phyloP scores from a whole-genome alignment of 2,113 vertebrate species.

The Eleginops maclovinus region DNA sequence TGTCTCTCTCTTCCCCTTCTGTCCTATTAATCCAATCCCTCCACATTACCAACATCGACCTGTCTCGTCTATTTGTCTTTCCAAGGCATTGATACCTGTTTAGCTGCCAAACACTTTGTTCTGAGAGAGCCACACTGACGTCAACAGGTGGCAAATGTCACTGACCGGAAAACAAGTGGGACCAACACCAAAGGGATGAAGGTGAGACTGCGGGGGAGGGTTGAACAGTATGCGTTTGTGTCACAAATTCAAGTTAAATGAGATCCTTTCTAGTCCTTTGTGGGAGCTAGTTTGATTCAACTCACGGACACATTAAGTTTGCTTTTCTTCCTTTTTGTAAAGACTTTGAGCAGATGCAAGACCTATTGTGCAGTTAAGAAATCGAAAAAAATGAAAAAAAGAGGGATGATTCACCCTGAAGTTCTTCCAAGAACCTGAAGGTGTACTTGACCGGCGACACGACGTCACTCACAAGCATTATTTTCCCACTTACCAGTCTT shows the following conservation, averaged over 20 bases:
- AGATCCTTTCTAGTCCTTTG: no score
- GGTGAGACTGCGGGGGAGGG: neutral
- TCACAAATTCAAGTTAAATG: neutral
- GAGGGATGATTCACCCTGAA: no score
- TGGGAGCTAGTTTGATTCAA: no score
- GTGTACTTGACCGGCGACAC: no score
- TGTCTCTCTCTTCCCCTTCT: slow-evolving; percentile 3
- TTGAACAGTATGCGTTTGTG: slow-evolving; percentile 14
- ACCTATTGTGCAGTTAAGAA: no score
- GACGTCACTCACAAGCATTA: no score
- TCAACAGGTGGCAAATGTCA: slow-evolving; percentile 55
- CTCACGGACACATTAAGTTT: no score
- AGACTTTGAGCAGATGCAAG: no score
- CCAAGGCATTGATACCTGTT: slow-evolving; percentile 1
- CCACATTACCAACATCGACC: slow-evolving; percentile 13
- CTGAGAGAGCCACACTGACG: slow-evolving; percentile 14
- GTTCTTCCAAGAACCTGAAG: no score
- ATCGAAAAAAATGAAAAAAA: no score
- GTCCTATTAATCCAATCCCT: slow-evolving; percentile 1
- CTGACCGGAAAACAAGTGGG: neutral
- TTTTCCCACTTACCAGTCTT: no score
- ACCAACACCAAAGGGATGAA: neutral
- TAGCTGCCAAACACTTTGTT: slow-evolving; percentile 35
- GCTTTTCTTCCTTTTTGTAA: no score
- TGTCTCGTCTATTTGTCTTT: slow-evolving; percentile 1